Evolutionary conservation across 2,797 vertebrate genomes (phyloP).

Genomic region (Neoniphon sammara): DNA sequence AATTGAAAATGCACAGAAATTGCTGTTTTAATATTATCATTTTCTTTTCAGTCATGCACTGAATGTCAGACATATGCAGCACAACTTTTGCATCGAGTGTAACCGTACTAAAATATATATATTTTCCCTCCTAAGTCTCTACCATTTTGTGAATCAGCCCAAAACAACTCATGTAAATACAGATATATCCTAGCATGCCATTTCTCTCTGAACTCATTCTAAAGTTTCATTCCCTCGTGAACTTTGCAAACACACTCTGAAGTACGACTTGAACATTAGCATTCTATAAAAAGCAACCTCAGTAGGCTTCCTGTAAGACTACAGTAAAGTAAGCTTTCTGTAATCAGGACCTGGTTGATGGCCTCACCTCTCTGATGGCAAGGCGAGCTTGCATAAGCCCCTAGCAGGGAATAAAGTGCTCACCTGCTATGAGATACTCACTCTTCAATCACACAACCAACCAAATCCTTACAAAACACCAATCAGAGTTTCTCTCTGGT

Average conservation of each 20-base stretch:
- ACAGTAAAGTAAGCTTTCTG: slow-evolving; percentile 38
- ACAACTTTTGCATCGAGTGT: neutral
- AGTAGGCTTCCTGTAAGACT: slow-evolving; percentile 38
- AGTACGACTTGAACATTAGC: slow-evolving; percentile 5
- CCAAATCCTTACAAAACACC: slow-evolving; percentile 9
- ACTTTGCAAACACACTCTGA: slow-evolving; percentile 25
- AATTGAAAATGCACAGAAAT: too few species aligned
- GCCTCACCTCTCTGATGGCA: slow-evolving; percentile 46
- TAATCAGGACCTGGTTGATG: slow-evolving; percentile 56
- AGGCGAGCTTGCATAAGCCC: slow-evolving; percentile 25
- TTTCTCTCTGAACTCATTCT: neutral
- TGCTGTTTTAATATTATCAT: too few species aligned
- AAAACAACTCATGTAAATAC: neutral
- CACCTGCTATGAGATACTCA: slow-evolving; percentile 35
- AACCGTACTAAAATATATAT: neutral
- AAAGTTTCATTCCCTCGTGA: neutral
- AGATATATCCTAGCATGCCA: neutral
- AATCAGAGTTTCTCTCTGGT: slow-evolving; percentile 29
- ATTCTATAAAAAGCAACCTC: slow-evolving; percentile 45
- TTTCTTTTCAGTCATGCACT: neutral
- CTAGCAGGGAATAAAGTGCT: slow-evolving; percentile 46
- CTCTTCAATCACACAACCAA: slow-evolving; percentile 26
- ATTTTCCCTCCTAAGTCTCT: too few species aligned
- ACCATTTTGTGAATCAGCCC: too few species aligned
- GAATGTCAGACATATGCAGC: neutral